Base-by-base conservation (phyloP, 1,140 invertebrate species). In the Euwallacea similis region DNA sequence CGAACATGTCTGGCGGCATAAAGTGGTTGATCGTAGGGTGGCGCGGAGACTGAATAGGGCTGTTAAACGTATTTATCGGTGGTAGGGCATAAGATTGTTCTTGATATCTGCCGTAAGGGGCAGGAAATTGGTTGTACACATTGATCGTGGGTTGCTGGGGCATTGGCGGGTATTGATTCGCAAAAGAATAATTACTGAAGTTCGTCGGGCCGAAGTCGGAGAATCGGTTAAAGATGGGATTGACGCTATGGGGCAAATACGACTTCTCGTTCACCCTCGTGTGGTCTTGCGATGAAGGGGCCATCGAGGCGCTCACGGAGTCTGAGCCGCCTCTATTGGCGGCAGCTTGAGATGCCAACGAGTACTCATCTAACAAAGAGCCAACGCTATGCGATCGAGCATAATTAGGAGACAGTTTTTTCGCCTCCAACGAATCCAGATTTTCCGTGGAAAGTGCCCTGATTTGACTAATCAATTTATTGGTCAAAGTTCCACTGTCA, bases 401-500 rank as follows among this genome's bases (percentile, higher is more conserved):
- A 41, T 50, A 43, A 11, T n/a, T 11, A 6, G 44, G 33, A 7
- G 13, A 11, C 6, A 21, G 9, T n/a, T 10, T 56, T 59, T 42
- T 55, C 3, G 58, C 10, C 42, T 55, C 21, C 16, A 21, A n/a
- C 33, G 56, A 13, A 47, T 64, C 61, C 13, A 70, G 15, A 13
- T 42, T 8, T 46, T 70, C 69, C 2, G 69, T 71, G 43, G 69
- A 66, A 8, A 66, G 42, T 7, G 69, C 21, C 11, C 46, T 16
- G 15, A 60, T 66, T 54, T 63, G 42, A 42, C 44, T 54, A 7
- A 15, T 15, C 10, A 54, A 10, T 54, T 60, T 72, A 43, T 60
- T 63, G 13, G 60, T 43, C 53, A 69, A 47, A 21, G 68, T 73
- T 41, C 71, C 73, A 21, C 65, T 64, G 46, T 73, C 66, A 44